phyloP scores from a whole-genome alignment of 2,797 vertebrate genomes.

The Botia kubotai region DNA sequence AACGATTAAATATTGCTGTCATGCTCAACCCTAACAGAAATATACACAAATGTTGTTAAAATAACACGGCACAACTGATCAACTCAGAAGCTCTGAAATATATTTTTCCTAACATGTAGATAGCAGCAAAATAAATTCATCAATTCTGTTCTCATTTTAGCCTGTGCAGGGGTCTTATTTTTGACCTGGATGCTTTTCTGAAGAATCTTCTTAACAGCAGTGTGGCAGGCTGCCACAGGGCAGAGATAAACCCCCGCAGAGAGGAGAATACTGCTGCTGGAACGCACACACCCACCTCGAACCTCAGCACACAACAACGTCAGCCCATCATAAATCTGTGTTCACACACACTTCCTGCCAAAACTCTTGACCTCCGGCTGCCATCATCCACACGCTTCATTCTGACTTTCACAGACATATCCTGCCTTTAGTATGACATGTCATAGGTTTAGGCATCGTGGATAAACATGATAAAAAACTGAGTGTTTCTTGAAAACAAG shows the following conservation, averaged over 20 bases:
- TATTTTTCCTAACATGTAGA: background rate
- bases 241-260: constrained; percentile 53
- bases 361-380: constrained; percentile 54
- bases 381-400: constrained; percentile 19
- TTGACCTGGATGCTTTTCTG: constrained; percentile 30
- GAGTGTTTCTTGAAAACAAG: too few relatives aligned
- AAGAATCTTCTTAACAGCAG: constrained; percentile 51
- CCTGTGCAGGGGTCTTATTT: background rate
- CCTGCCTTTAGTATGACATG: background rate
- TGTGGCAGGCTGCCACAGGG: constrained; percentile 47
- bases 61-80: too few relatives aligned
- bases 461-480: too few relatives aligned
- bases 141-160: background rate
- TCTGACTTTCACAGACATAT: constrained; percentile 38
- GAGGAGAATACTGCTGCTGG: constrained; percentile 23
- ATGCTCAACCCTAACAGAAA: too few relatives aligned
- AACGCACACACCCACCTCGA: constrained; percentile 22
- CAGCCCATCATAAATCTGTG: constrained; percentile 45
- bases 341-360: constrained; percentile 37
- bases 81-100: too few relatives aligned
- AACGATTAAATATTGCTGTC: too few relatives aligned
- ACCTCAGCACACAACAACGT: constrained; percentile 49
- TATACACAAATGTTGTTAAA: too few relatives aligned
- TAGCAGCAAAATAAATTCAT: too few relatives aligned
- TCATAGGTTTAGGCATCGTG: background rate